Evolutionary conservation across 2,113 vertebrate genomes (phyloP).

Genomic region (Erythrolamprus reginae): DNA sequence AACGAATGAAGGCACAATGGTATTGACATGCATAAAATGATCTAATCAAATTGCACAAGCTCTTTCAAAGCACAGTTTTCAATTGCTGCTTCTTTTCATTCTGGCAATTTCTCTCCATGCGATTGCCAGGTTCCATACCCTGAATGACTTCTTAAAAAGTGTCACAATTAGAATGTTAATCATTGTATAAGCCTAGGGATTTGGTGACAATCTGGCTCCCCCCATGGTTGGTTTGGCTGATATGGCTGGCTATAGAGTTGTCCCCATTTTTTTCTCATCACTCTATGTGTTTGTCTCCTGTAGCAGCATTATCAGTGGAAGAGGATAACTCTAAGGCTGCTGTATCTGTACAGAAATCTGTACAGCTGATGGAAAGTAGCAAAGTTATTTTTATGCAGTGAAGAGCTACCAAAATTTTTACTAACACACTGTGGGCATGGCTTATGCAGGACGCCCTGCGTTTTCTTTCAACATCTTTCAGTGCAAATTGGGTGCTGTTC

Average conservation of each 20-base stretch:
- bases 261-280: neutral
- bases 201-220: neutral
- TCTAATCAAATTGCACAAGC: neutral
- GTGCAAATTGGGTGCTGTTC: too few relatives aligned
- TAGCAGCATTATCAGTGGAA: neutral
- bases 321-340: neutral
- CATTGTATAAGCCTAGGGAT: neutral
- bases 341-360: neutral
- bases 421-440: too few relatives aligned
- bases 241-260: neutral
- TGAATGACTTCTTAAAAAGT: neutral
- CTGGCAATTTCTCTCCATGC: neutral
- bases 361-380: neutral
- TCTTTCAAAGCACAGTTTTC: neutral
- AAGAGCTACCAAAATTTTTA: too few relatives aligned
- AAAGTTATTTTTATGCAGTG: neutral
- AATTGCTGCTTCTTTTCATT: neutral
- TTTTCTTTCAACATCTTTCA: too few relatives aligned
- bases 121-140: neutral
- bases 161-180: neutral
- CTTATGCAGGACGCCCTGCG: too few relatives aligned
- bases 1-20: neutral
- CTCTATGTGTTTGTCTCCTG: neutral
- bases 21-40: neutral
- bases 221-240: neutral